Conservation (phyloP, 2,888 invertebrate genomes). For the Tryphoninae sp. region DNA sequence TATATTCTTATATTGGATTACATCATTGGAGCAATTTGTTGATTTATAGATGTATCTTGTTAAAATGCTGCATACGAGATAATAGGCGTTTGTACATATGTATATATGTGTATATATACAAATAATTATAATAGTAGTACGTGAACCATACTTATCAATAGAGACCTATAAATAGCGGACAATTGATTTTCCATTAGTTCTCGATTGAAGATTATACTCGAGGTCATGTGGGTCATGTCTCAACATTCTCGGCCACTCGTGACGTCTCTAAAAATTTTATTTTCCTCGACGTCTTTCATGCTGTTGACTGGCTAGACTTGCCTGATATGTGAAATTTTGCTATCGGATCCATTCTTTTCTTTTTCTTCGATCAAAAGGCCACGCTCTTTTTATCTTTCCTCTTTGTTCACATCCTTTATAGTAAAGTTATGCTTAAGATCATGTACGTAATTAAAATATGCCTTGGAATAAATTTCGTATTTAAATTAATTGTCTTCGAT, state of each 20-base stretch:
- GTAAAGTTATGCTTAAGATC: background rate
- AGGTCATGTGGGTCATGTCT: background rate
- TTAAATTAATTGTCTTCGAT: slow-evolving; percentile 53
- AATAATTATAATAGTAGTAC: slow-evolving; percentile 10
- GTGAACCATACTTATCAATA: slow-evolving; percentile 26
- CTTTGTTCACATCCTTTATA: slow-evolving; percentile 3
- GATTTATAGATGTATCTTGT: slow-evolving; percentile 37
- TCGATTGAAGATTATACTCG: slow-evolving; percentile 16
- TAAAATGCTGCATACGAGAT: slow-evolving; percentile 27
- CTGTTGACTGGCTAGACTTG: background rate
- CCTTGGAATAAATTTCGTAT: slow-evolving; percentile 43
- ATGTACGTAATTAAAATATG: slow-evolving; percentile 41
- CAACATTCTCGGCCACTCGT: background rate
- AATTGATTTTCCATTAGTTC: slow-evolving; percentile 28
- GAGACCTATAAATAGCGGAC: slow-evolving; percentile 5
- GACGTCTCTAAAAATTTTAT: background rate
- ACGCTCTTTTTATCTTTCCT: slow-evolving; percentile 6
- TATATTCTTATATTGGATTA: slow-evolving; percentile 13
- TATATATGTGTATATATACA: slow-evolving; percentile 8
- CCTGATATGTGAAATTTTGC: slow-evolving; percentile 56
- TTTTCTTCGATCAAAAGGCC: slow-evolving; percentile 20
- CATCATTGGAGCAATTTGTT: slow-evolving; percentile 1
- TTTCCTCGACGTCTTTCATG: background rate
- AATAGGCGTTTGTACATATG: slow-evolving; percentile 43
- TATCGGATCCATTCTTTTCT: slow-evolving; percentile 8